These are phyloP conservation scores for Hyperoodon ampullatus DNA, from an alignment of 2,113 vertebrate genomes.

Conservation along the genomic window DNA sequence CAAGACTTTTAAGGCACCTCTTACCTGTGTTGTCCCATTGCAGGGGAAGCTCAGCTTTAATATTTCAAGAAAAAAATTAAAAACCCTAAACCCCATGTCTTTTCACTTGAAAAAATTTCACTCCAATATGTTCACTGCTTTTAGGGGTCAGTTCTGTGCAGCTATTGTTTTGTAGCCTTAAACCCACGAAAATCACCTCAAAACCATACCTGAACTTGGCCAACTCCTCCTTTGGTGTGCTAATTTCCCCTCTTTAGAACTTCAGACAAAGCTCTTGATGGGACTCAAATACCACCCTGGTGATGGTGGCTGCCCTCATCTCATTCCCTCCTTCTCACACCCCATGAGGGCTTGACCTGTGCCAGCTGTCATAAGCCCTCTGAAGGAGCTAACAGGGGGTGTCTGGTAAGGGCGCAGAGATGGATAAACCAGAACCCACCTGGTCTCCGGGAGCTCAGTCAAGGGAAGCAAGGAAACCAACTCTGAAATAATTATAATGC, in stretches of 20 bases:
- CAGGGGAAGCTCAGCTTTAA: not conserved
- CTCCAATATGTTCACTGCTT: not conserved
- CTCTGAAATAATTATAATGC: not conserved
- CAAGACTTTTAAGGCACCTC: not conserved
- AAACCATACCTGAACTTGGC: not conserved
- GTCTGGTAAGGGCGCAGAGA: not conserved
- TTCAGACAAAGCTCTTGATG: not conserved
- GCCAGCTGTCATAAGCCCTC: not conserved
- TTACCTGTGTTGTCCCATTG: not conserved
- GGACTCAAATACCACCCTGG: not conserved
- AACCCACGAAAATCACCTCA: not conserved
- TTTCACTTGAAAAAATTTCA: not conserved
- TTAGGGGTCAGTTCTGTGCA: not conserved
- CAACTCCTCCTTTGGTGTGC: not conserved
- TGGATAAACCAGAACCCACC: not conserved
- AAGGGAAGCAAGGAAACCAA: not conserved
- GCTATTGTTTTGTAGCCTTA: not conserved
- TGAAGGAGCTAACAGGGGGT: not conserved
- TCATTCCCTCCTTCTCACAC: fast-evolving
- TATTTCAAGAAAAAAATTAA: not conserved
- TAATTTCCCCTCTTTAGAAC: not conserved
- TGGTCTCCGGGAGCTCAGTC: not conserved
- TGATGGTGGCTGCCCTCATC: fast-evolving
- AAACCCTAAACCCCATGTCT: not conserved
- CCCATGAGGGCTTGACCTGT: not conserved